Percentiles rank a stretch among this genome's conserved stretches.
Conservation (phyloP, 2,113 vertebrate genomes). For the Indicator maculatus region DNA sequence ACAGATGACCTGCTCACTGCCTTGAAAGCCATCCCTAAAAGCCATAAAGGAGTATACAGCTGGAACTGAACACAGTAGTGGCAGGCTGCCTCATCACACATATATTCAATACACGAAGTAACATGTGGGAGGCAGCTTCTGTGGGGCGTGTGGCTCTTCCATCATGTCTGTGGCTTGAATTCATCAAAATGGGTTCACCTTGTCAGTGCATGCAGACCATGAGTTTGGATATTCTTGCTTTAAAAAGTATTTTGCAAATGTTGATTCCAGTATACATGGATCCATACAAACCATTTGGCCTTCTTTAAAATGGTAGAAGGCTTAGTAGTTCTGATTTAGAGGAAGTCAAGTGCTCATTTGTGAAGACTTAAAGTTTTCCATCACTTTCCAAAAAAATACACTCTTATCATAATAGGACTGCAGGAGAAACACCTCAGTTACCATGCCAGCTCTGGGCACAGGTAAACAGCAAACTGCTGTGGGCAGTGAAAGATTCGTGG, state of each 20-base stretch:
- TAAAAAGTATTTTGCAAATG: neutral
- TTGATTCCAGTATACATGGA: neutral
- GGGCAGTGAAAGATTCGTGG: neutral
- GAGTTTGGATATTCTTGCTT: neutral
- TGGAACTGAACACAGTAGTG: neutral
- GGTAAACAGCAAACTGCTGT: neutral
- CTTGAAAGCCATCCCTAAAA: neutral
- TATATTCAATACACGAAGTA: neutral
- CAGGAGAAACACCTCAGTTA: neutral
- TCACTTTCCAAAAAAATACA: neutral
- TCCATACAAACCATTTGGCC: neutral
- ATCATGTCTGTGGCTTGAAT: neutral
- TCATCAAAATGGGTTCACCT: neutral
- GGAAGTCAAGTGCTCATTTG: neutral
- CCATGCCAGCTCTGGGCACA: rapidly evolving
- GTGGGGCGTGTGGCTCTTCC: neutral
- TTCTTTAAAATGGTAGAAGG: neutral
- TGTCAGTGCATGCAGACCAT: neutral
- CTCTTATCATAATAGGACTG: neutral
- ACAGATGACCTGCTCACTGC: neutral
- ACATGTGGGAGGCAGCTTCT: neutral
- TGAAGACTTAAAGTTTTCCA: neutral
- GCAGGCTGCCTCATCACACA: neutral
- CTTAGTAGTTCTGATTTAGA: neutral
- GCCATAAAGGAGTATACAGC: neutral